Evolutionary conservation across 2,888 invertebrate species (phyloP), one percentile per base, ranked within the genome.

Genomic region (Baronia brevicornis): DNA sequence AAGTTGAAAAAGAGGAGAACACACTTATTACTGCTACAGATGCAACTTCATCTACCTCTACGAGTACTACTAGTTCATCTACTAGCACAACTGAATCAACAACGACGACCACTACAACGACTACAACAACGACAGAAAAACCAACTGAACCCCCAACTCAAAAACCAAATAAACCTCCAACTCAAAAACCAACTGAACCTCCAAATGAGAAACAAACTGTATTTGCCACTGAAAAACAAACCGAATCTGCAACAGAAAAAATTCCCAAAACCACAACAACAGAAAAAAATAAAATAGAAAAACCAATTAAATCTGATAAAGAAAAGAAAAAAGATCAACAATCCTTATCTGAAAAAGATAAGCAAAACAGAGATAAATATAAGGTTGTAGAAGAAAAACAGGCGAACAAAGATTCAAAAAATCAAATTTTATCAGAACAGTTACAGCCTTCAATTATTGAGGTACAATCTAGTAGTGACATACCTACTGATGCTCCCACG

Each of bases 241-340:
- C 59, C 0, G 59, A 58, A 28, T 47, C 56, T 21, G 40, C 48
- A 42, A 38, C 44, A 23, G 43, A 51, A 34, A 45, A 44, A 23
- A 39, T 48, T 5, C 43, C 42, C 1, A 42, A 43, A 27, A 48
- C 49, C 21, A 51, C 59, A 2, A 61, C 56, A 27, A 51, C 59
- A 25, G 50, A 50, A 32, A 48, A 45, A 40, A 27, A 41, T 1
- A 60, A 57, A 17, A 61, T 62, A 1, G 63, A 64, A 28, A 62
- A 55, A 34, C 60, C 47, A 15, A 30, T 54, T 0, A 73, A 78
- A 45, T 41, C 49, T 3, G 71, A 77, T 4, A 61, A 61, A 36
- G 77, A 80, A 4, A 79, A 79, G 41, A 78, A 80, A 34, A 78
- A 78, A 57, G 75, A 78, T 0, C 50, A 51, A 3, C 45, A 50